Evolutionary conservation across 2,888 invertebrate genomes (phyloP).

Genomic region (Hydroisotoma schaefferi): DNA sequence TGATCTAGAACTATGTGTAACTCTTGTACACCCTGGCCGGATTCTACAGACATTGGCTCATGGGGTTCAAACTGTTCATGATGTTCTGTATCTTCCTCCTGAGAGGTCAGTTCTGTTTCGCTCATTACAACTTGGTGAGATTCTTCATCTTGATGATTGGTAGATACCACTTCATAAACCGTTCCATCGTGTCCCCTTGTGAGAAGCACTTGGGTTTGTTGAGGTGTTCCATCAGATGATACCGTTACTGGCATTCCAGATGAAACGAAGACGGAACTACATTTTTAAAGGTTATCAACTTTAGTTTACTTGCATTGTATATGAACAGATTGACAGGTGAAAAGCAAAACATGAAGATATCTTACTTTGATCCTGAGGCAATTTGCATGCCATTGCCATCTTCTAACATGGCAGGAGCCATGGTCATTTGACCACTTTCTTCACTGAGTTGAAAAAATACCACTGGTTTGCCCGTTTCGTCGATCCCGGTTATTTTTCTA

Average conservation of each 20-base stretch:
- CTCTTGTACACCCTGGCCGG: slow-evolving; percentile 33
- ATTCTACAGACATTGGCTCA: slow-evolving; percentile 22
- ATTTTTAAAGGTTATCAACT: slow-evolving; percentile 3
- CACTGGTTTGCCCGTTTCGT: slow-evolving; percentile 44
- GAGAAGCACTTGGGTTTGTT: slow-evolving; percentile 33
- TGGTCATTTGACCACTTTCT: slow-evolving; percentile 36
- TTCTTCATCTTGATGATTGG: not conserved
- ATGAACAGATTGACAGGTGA: not conserved
- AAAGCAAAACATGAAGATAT: not conserved
- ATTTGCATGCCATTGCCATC: slow-evolving; percentile 24
- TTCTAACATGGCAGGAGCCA: slow-evolving; percentile 27
- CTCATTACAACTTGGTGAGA: slow-evolving; percentile 25
- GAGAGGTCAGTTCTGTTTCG: slow-evolving; percentile 12
- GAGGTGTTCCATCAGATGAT: slow-evolving; percentile 23
- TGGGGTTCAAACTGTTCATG: slow-evolving; percentile 19
- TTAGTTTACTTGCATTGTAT: not conserved
- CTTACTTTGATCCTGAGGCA: too few species aligned
- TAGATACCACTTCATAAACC: slow-evolving; percentile 24
- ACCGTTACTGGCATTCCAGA: slow-evolving; percentile 40
- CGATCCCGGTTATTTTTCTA: slow-evolving; percentile 42
- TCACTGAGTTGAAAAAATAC: slow-evolving; percentile 45
- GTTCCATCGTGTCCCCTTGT: slow-evolving; percentile 21
- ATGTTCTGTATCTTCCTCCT: slow-evolving; percentile 13
- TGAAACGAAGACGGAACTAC: slow-evolving; percentile 44
- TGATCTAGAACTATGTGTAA: slow-evolving; percentile 30